Conservation (phyloP, 1,140 invertebrate species). For the Whitmania pigra region DNA sequence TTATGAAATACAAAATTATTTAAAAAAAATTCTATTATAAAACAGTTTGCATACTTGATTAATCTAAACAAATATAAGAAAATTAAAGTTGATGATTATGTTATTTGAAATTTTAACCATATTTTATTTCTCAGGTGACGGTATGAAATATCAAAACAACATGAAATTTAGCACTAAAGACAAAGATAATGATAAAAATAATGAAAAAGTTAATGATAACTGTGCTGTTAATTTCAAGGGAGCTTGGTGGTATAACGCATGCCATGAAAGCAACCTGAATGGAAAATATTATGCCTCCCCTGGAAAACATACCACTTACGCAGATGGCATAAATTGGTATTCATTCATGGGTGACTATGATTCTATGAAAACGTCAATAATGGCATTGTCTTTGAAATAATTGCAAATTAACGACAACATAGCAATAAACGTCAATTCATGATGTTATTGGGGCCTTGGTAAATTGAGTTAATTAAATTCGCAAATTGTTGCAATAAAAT, state of each 20-base stretch:
- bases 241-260: conserved; percentile 42
- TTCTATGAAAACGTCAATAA: conserved; percentile 12
- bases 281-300: conserved; percentile 39
- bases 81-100: too few species aligned
- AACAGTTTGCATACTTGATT: too few species aligned
- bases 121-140: conserved; percentile 3
- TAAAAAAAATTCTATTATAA: too few species aligned
- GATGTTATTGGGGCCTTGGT: too few species aligned
- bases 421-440: too few species aligned
- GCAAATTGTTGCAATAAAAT: too few species aligned
- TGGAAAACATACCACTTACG: conserved; percentile 6
- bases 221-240: conserved; percentile 32
- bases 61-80: neutral
- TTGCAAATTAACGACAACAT: too few species aligned
- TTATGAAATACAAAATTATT: too few species aligned
- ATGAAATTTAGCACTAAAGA: conserved; percentile 12
- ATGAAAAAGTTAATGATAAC: conserved; percentile 11
- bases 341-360: conserved; percentile 10
- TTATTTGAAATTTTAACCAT: neutral
- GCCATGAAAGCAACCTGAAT: conserved; percentile 39
- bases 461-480: too few species aligned
- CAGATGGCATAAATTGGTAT: conserved; percentile 15
- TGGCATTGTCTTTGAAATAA: too few species aligned
- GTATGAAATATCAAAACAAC: neutral
- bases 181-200: neutral